A percentile compares a stretch with the other conserved stretches of the same genome.
Evolutionary conservation across 1,140 invertebrate genomes (phyloP).

Genomic region (Cotesia vestalis): DNA sequence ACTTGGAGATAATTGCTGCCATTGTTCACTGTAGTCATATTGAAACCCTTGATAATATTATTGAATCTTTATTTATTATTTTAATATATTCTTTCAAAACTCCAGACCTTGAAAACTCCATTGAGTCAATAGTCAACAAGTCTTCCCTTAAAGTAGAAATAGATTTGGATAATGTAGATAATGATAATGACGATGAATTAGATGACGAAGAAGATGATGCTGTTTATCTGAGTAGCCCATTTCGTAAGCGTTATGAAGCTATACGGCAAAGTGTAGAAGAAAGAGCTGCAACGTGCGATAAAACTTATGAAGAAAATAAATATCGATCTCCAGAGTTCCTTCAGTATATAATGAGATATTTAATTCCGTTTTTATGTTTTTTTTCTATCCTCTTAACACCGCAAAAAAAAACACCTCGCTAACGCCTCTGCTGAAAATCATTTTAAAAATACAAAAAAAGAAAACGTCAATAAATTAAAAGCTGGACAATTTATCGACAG

Average conservation of each 20-base stretch:
- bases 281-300: neutral
- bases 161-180: neutral
- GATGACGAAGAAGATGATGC: neutral
- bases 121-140: neutral
- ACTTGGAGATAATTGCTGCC: constrained; percentile 3
- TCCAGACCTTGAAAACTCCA: neutral
- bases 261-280: neutral
- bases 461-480: neutral
- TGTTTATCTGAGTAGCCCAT: neutral
- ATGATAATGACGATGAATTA: neutral
- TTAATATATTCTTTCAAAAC: neutral
- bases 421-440: neutral
- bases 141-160: neutral
- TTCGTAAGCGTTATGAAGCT: neutral
- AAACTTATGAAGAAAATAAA: neutral
- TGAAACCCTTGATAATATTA: neutral
- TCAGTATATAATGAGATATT: neutral
- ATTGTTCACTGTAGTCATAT: neutral
- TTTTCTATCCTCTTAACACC: neutral
- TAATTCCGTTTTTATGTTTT: neutral
- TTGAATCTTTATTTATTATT: neutral
- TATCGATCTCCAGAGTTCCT: neutral
- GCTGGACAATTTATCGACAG: neutral
- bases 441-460: neutral
- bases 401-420: neutral